Evolutionary conservation across 2,888 invertebrate genomes (phyloP), one percentile per base, ranked within the genome.

Genomic region (Hanleya hanleyi): DNA sequence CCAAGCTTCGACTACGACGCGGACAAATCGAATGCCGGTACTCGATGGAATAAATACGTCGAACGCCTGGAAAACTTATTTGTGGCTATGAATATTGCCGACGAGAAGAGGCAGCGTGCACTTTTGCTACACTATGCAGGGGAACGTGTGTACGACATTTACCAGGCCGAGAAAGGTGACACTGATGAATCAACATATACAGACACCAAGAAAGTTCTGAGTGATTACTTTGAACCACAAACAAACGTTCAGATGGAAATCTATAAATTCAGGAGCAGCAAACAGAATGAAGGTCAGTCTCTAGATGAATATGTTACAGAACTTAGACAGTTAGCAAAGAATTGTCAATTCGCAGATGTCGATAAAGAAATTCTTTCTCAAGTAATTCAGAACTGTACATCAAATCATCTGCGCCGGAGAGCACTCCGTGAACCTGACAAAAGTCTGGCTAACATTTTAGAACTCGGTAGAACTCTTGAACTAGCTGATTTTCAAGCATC

Each of bases 291-390:
- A 5, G 66, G 50, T 0, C 79, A 77, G 49, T 47, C 75, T 12
- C 70, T 79, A 26, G 76, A 80, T 68, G 79, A 81, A 67, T 79
- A 47, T 68, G 71, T 77, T 0, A 79, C 75, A 4, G 79, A 81
- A 74, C 57, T 79, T 7, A 33, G 81, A 50, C 76, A 64, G 38
- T 38, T 77, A 26, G 71, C 77, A 4, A 76, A 71, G 67, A 69
- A 65, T 36, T 79, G 75, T 69, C 67, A 74, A 35, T 77, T 78
- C 49, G 22, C 47, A 5, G 66, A 75, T 32, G 64, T 49, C 12
- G 72, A 78, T 33, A 73, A 69, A 0, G 77, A 77, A 70, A 77
- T 80, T 12, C 38, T 71, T 12, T 71, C 74, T 1, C 80, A 78
- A 67, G 51, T 80, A 0, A 77, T 80, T 37, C 77, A 80, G 61